Conservation (phyloP, 2,888 invertebrate genomes). For the Hyppa rectilinea region DNA sequence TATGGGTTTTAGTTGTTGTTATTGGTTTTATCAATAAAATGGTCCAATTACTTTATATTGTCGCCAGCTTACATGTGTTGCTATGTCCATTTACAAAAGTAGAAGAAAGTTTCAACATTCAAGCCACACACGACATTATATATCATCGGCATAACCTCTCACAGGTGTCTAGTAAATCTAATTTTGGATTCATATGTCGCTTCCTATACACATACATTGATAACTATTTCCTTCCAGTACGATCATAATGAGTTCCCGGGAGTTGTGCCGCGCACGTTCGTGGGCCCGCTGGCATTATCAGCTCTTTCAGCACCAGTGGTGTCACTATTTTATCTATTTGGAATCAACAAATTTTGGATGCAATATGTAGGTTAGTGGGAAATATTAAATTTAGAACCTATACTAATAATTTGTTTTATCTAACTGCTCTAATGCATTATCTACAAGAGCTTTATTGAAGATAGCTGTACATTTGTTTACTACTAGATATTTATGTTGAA, state of each 20-base stretch:
- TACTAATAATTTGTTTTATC: slow-evolving; percentile 31
- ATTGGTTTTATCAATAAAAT: slow-evolving; percentile 84
- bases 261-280: slow-evolving; percentile 98
- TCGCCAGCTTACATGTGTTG: slow-evolving; percentile 95
- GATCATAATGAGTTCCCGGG: slow-evolving; percentile 99
- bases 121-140: slow-evolving; percentile 99
- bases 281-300: slow-evolving; percentile 97
- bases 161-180: slow-evolving; percentile 92
- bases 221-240: slow-evolving; percentile 92
- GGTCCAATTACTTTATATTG: slow-evolving; percentile 94
- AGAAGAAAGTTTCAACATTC: slow-evolving; percentile 99
- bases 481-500: slow-evolving; percentile 7
- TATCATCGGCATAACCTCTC: slow-evolving; percentile 96
- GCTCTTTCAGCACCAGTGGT: slow-evolving; percentile 94
- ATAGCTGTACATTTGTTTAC: not conserved
- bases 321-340: slow-evolving; percentile 92
- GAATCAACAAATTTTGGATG: slow-evolving; percentile 95
- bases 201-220: slow-evolving; percentile 69
- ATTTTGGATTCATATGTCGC: slow-evolving; percentile 84
- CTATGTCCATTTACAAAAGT: slow-evolving; percentile 99
- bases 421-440: slow-evolving; percentile 38
- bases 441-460: slow-evolving; percentile 25
- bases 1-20: slow-evolving; percentile 77
- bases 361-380: slow-evolving; percentile 95
- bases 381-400: slow-evolving; percentile 42